phyloP scores from a whole-genome alignment of 2,888 invertebrate genomes.

The Drosophila conformis region DNA sequence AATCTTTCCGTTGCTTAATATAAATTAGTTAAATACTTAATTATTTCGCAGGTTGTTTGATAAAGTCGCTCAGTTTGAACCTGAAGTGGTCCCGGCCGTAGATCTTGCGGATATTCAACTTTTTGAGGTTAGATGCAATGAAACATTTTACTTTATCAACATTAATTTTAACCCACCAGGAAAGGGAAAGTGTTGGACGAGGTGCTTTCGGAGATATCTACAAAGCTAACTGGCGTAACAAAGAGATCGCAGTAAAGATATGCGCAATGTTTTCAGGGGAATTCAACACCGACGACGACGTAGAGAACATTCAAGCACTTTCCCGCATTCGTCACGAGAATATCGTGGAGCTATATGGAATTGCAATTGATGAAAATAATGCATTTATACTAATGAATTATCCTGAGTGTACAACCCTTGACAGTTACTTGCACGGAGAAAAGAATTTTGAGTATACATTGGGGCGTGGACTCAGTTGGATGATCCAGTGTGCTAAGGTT shows the following conservation, averaged over 20 bases:
- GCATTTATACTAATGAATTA: slow-evolving; percentile 1
- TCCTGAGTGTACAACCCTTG: slow-evolving; percentile 5
- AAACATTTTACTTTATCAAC: background rate
- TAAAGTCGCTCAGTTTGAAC: background rate
- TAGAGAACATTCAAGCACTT: background rate
- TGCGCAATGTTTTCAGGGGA: background rate
- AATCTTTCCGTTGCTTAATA: too few relatives aligned
- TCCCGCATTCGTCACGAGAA: background rate
- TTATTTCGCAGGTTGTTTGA: background rate
- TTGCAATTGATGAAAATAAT: background rate
- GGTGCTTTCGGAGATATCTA: slow-evolving; percentile 6
- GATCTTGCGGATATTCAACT: too few relatives aligned
- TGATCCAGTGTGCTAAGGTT: slow-evolving; percentile 16
- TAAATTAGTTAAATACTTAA: background rate
- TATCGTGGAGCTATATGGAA: slow-evolving; percentile 14
- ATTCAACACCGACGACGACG: background rate
- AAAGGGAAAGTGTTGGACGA: background rate
- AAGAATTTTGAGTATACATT: background rate
- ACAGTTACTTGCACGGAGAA: slow-evolving; percentile 8
- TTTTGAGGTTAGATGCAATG: background rate
- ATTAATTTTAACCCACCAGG: background rate
- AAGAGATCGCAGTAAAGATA: too few relatives aligned
- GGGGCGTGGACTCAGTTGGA: slow-evolving; percentile 4
- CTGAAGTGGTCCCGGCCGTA: background rate
- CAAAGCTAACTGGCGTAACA: background rate